phyloP scores from a whole-genome alignment of 2,113 vertebrate species.

The Lagopus muta region DNA sequence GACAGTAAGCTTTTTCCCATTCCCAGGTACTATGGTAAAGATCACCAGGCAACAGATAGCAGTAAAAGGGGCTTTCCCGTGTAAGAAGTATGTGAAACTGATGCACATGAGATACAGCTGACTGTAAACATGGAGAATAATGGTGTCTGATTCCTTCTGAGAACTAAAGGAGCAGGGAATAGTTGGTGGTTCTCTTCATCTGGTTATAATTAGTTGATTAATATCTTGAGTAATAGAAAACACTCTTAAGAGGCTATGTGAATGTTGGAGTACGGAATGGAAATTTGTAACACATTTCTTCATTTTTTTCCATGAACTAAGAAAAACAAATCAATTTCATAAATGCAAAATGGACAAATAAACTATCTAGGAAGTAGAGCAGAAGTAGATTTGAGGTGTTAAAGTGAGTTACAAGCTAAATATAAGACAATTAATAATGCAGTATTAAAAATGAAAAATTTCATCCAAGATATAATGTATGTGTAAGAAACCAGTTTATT shows the following conservation, averaged over 20 bases:
- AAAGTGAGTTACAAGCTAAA: background rate
- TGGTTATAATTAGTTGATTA: background rate
- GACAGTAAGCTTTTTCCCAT: background rate
- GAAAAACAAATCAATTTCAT: background rate
- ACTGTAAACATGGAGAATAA: background rate
- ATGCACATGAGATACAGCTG: background rate
- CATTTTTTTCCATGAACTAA: background rate
- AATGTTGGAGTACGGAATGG: background rate
- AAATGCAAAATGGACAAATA: background rate
- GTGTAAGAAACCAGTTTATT: background rate
- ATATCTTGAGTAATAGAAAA: background rate
- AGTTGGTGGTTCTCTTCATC: background rate
- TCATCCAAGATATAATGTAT: background rate
- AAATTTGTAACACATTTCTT: background rate
- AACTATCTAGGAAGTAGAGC: background rate
- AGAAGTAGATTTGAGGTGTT: background rate
- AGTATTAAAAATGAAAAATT: background rate
- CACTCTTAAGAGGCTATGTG: accelerated
- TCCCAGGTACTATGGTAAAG: background rate
- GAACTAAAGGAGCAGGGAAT: background rate
- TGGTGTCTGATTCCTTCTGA: background rate
- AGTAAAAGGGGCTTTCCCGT: background rate
- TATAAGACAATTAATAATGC: background rate
- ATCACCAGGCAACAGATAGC: background rate
- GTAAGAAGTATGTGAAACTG: background rate